Percentiles rank a stretch among this genome's conserved stretches.
Conservation (phyloP, 2,888 invertebrate species). For the Andrena camellia region DNA sequence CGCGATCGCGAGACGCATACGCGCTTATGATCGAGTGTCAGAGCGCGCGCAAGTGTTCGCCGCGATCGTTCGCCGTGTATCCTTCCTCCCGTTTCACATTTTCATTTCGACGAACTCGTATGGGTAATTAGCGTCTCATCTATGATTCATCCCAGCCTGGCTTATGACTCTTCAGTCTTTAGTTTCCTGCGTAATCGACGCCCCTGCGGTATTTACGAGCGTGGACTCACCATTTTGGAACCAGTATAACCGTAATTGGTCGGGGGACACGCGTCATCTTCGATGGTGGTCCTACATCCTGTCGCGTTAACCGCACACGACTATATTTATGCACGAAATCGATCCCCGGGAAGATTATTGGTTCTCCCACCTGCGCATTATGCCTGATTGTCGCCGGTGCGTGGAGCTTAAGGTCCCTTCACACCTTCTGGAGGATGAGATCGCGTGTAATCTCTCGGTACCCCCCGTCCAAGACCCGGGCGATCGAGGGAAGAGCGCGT, state of each 20-base stretch:
- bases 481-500: not conserved
- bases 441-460: not conserved
- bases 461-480: not conserved
- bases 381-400: slow-evolving; percentile 45
- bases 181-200: not conserved
- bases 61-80: not conserved
- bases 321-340: slow-evolving; percentile 58
- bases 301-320: slow-evolving; percentile 41
- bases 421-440: not conserved
- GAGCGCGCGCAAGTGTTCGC: slow-evolving; percentile 25
- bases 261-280: slow-evolving; percentile 69
- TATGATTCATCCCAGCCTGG: not conserved
- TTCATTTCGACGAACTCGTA: not conserved
- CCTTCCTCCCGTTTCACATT: not conserved
- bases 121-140: slow-evolving; percentile 6
- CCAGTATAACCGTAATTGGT: slow-evolving; percentile 57
- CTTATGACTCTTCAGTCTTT: not conserved
- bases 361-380: slow-evolving; percentile 40
- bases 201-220: slow-evolving; percentile 5
- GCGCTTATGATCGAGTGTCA: slow-evolving; percentile 37
- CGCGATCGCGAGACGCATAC: not conserved
- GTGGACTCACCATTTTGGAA: slow-evolving; percentile 13
- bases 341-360: slow-evolving; percentile 60
- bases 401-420: slow-evolving; percentile 36
- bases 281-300: slow-evolving; percentile 69